These are phyloP conservation scores for Plodia interpunctella DNA, from an alignment of 1,140 invertebrate species.

Conservation along the genomic window DNA sequence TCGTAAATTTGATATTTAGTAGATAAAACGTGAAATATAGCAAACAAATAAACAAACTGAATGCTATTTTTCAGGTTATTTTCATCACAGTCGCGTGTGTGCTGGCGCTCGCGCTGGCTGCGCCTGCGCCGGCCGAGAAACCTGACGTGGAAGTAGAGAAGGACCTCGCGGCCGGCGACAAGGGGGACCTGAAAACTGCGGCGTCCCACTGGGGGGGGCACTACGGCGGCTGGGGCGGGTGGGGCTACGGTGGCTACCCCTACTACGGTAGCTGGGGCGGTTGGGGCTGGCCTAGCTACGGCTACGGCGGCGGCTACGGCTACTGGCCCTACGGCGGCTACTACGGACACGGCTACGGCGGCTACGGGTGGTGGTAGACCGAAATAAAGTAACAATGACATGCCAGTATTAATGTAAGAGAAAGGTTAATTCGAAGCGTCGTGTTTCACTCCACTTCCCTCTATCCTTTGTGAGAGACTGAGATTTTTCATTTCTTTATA, in stretches of 20 bases:
- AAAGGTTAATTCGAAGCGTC: not conserved
- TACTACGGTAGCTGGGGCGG: conserved; percentile 46
- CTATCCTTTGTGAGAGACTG: not conserved
- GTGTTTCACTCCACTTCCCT: not conserved
- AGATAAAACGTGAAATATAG: too few species aligned
- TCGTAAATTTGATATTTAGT: too few species aligned
- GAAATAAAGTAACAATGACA: not conserved
- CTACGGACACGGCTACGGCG: conserved; percentile 26
- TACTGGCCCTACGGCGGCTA: conserved; percentile 43
- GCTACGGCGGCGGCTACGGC: conserved; percentile 41
- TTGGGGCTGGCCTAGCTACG: conserved; percentile 48
- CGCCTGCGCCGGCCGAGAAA: conserved; percentile 56
- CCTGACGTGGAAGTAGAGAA: conserved; percentile 20
- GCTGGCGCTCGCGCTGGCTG: conserved; percentile 30
- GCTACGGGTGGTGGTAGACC: conserved; percentile 44
- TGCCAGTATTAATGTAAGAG: conserved; percentile 20
- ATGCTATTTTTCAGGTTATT: conserved; percentile 30
- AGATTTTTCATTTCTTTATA: not conserved
- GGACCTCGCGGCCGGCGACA: conserved; percentile 32
- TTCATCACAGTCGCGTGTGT: conserved; percentile 31
- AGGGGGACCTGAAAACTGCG: conserved; percentile 61
- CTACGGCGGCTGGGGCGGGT: conserved; percentile 29
- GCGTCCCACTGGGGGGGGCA: conserved; percentile 60
- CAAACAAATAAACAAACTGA: too few species aligned
- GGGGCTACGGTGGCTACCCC: conserved; percentile 35